Percentiles rank a stretch among this genome's conserved stretches.
Evolutionary conservation across 1,140 invertebrate species (phyloP).

Genomic region (Eupeodes corollae): DNA sequence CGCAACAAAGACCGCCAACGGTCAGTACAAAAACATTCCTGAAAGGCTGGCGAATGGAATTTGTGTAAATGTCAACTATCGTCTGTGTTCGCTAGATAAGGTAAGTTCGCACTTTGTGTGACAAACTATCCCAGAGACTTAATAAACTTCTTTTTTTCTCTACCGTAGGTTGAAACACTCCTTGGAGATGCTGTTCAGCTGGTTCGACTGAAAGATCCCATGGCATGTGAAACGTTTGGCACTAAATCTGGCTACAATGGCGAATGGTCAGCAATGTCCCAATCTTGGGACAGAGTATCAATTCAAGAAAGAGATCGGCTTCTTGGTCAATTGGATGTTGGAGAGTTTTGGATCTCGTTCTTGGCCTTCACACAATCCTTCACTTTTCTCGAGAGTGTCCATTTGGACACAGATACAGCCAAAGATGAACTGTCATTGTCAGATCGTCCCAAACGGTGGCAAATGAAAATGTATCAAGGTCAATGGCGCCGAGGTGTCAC

Average conservation of each 20-base stretch:
- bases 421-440: constrained; percentile 70
- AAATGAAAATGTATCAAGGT: constrained; percentile 73
- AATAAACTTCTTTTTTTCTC: background rate
- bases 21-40: constrained; percentile 49
- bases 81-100: constrained; percentile 69
- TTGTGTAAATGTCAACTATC: constrained; percentile 45
- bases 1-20: constrained; percentile 42
- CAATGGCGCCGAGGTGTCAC: constrained; percentile 81
- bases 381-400: constrained; percentile 73
- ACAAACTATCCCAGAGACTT: background rate
- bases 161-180: constrained; percentile 48
- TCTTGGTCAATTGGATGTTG: constrained; percentile 53
- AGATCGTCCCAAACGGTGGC: constrained; percentile 65
- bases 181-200: constrained; percentile 61
- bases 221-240: constrained; percentile 40
- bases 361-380: constrained; percentile 76
- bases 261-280: constrained; percentile 55
- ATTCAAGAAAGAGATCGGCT: constrained; percentile 60
- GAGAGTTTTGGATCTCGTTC: constrained; percentile 83
- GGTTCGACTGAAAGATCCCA: constrained; percentile 59
- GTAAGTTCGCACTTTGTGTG: constrained; percentile 20
- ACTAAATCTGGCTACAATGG: constrained; percentile 58
- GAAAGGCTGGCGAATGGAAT: constrained; percentile 72
- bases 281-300: constrained; percentile 66
- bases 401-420: constrained; percentile 76